Base-by-base conservation (phyloP, 2,797 vertebrate species). In the Gymnocypris eckloni region DNA sequence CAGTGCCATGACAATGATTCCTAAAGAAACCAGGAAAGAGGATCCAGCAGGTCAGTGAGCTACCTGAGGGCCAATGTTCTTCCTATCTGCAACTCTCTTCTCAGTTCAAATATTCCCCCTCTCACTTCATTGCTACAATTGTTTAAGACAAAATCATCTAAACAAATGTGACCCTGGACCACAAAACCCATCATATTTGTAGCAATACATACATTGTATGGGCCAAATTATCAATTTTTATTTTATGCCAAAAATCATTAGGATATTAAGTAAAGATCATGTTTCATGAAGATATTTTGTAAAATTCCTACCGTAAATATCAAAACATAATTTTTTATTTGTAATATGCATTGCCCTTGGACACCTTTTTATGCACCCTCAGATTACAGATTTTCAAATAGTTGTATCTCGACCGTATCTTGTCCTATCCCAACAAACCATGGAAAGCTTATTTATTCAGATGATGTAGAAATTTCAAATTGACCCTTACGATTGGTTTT, bases 1-100 rank as follows among this genome's bases (percentile, higher is more conserved):
- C 86, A 98, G 87, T 0, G 97, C 97, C 97, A 98, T 97, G 83
- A 97, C 61, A 69, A 98, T 98, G 86, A 98, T 98, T 79, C 95
- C 97, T 98, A 82, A 3, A 78, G 82, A 56, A 69, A 73, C 7
- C 13, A 10, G 56, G 13, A 72, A 83, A 70, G 52, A 80, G 41
- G 13, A 66, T 18, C 5, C 64, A 69, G 64, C 20, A 11, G 4
- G 11, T 67, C 10, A 41, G 72, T 6, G n/a, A 8, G 50, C 61
- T n/a, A 39, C 52, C 2, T 75, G 8, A 39, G 22, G 56, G 20
- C 48, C 59, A 66, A 3, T 10, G 12, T 43, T 75, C 43, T 56
- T 56, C 15, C 37, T 20, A 75, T 66, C 67, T 5, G 52, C 70
- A 82, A 56, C 69, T 45, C 69, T 45, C 15, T 41, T 52, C 64